Conservation (phyloP, 1,140 invertebrate genomes). For the Yoshiicerus persimilis region DNA sequence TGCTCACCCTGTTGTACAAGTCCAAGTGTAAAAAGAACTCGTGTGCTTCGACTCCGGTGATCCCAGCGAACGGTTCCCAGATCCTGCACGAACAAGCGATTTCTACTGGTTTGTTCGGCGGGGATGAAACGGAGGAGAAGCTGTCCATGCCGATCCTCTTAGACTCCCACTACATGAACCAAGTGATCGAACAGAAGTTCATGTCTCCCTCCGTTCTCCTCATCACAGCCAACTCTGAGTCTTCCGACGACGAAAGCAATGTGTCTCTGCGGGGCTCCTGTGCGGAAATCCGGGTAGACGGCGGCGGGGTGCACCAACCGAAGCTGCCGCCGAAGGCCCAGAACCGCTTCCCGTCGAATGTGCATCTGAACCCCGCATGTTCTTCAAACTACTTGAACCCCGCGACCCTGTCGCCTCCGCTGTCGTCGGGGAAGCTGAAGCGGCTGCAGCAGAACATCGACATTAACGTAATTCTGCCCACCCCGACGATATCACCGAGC, state of each 20-base stretch:
- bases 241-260: conserved; percentile 40
- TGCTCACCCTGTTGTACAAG: conserved; percentile 82
- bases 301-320: background rate
- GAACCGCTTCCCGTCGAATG: background rate
- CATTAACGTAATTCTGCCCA: conserved; percentile 72
- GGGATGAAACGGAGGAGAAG: background rate
- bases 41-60: conserved; percentile 42
- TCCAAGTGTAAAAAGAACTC: conserved; percentile 63
- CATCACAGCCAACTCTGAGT: conserved; percentile 40
- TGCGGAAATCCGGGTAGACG: background rate
- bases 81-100: background rate
- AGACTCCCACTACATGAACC: conserved; percentile 26
- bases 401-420: background rate
- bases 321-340: background rate
- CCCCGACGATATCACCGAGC: conserved; percentile 77
- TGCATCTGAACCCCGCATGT: background rate
- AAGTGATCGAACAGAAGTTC: conserved; percentile 1
- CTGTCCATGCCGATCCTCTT: background rate
- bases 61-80: background rate
- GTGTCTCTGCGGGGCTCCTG: background rate
- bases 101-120: background rate
- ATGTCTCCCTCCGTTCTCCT: conserved; percentile 38
- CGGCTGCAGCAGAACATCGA: conserved; percentile 69
- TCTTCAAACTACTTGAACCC: background rate
- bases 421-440: background rate